These are phyloP conservation scores for Drosophila subobscura DNA, from an alignment of 1,140 invertebrate genomes.

Conservation along the genomic window DNA sequence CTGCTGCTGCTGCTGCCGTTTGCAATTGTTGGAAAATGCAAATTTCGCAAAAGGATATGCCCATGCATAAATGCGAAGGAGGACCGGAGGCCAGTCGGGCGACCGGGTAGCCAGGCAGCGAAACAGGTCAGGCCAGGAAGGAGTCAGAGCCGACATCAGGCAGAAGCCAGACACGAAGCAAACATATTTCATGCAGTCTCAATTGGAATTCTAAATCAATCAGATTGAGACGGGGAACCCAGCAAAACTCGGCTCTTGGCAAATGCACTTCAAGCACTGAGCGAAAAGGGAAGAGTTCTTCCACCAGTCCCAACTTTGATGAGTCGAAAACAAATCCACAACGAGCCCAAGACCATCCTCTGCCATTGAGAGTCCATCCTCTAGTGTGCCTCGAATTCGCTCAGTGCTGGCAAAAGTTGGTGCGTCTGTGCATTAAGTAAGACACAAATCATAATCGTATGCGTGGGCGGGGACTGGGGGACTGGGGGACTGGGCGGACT, in stretches of 20 bases:
- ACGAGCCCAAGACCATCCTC: too few relatives aligned
- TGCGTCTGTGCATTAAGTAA: conserved; percentile 79
- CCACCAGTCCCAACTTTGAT: background rate
- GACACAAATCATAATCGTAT: conserved; percentile 83
- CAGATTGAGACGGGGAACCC: conserved; percentile 77
- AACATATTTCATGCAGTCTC: conserved; percentile 83
- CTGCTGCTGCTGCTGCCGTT: conserved; percentile 42
- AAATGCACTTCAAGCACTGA: conserved; percentile 5
- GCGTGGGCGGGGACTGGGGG: conserved; percentile 24
- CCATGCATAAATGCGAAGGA: conserved; percentile 67
- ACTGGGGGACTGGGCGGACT: conserved; percentile 4
- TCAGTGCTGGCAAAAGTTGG: conserved; percentile 11
- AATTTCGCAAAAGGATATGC: conserved; percentile 80
- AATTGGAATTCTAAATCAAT: conserved; percentile 83
- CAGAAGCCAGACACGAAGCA: conserved; percentile 66
- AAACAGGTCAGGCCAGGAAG: conserved; percentile 17
- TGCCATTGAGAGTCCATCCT: background rate
- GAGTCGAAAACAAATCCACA: too few relatives aligned
- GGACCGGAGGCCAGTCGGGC: conserved; percentile 6
- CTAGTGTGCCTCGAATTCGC: background rate
- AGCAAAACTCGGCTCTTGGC: conserved; percentile 27
- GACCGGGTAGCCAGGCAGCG: conserved; percentile 1
- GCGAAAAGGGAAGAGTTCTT: conserved; percentile 6
- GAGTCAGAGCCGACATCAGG: conserved; percentile 41
- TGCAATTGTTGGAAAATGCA: conserved; percentile 78